Conservation (phyloP, 2,113 vertebrate species). For the Nothocercus julius region DNA sequence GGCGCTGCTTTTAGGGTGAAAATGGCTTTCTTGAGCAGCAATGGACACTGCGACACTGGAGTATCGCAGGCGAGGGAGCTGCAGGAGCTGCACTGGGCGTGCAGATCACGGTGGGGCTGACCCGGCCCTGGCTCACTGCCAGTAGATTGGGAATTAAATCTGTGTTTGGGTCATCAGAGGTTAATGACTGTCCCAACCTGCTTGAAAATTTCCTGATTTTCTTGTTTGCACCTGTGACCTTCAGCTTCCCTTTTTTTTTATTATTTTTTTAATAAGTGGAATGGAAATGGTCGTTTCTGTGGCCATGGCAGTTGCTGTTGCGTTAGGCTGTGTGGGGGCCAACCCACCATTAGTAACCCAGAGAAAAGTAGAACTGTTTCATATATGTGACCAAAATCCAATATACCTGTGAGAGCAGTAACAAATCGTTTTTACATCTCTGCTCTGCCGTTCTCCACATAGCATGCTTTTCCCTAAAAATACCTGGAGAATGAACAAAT, state of each 20-base stretch:
- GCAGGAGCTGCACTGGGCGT: neutral
- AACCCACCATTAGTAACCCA: fast-evolving
- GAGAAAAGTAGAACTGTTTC: neutral
- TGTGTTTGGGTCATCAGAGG: neutral
- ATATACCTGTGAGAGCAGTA: neutral
- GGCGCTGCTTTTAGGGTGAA: neutral
- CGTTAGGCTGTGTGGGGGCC: neutral
- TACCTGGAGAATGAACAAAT: neutral
- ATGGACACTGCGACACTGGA: neutral
- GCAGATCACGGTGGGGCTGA: neutral
- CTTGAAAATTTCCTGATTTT: neutral
- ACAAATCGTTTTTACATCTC: neutral
- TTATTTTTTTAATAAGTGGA: neutral
- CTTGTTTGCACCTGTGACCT: neutral
- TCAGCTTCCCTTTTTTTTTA: neutral
- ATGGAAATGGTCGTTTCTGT: fast-evolving
- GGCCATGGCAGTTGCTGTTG: fast-evolving
- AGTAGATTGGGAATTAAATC: neutral
- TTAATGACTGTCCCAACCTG: neutral
- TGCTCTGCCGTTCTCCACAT: neutral
- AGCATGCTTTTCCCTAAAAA: neutral
- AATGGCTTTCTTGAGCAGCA: neutral
- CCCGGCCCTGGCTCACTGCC: neutral
- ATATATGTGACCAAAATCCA: neutral
- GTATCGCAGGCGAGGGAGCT: neutral